Evolutionary conservation across 1,140 invertebrate genomes (phyloP).

Genomic region (Heliothis subflexa): DNA sequence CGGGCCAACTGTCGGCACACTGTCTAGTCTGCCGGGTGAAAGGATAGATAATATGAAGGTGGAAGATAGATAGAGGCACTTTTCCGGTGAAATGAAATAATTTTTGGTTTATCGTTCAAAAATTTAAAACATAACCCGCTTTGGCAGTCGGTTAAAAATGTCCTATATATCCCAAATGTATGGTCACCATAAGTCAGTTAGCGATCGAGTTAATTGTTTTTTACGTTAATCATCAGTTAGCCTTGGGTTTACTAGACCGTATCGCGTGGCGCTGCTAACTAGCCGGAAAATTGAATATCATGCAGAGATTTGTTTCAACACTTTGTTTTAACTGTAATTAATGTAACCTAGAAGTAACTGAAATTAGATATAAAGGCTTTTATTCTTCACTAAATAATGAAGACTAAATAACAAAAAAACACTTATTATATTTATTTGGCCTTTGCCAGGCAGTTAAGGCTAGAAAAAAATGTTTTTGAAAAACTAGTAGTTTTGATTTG

Average conservation of each 20-base stretch:
- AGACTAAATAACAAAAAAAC: background rate
- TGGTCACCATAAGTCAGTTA: background rate
- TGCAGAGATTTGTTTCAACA: constrained; percentile 20
- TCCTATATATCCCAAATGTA: background rate
- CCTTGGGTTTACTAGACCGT: constrained; percentile 25
- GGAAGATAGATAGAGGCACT: too few relatives aligned
- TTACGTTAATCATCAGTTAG: background rate
- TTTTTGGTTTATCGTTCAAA: too few relatives aligned
- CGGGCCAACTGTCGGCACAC: too few relatives aligned
- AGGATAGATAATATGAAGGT: too few relatives aligned
- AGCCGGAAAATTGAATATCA: constrained; percentile 25
- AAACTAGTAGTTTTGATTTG: too few relatives aligned
- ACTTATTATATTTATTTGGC: too few relatives aligned
- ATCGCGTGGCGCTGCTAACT: background rate
- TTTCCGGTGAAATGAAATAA: too few relatives aligned
- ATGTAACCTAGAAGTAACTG: background rate
- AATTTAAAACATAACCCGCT: too few relatives aligned
- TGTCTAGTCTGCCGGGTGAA: too few relatives aligned
- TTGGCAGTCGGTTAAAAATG: too few relatives aligned
- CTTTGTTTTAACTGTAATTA: constrained; percentile 15
- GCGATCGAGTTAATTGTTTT: background rate
- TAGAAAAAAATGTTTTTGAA: too few relatives aligned
- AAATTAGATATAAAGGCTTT: background rate
- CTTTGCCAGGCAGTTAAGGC: too few relatives aligned
- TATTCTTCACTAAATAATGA: background rate